phyloP scores from a whole-genome alignment of 2,797 vertebrate species.

The Strix occidentalis region DNA sequence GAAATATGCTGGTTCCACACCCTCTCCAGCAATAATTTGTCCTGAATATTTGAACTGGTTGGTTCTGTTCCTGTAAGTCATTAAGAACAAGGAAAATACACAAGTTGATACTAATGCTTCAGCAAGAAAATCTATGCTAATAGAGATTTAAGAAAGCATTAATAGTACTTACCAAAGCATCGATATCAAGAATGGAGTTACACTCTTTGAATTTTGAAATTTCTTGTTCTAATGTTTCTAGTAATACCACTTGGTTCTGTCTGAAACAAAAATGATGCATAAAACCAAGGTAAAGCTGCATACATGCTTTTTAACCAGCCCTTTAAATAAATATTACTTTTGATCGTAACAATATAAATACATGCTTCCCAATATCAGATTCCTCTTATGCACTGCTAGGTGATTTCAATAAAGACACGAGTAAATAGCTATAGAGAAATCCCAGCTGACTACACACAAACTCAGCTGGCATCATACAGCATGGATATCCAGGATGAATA shows the following conservation, averaged over 20 bases:
- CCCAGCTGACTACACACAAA: neutral
- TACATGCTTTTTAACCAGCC: neutral
- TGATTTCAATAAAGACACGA: neutral
- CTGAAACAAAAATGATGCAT: conserved; percentile 75
- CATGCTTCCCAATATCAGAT: neutral
- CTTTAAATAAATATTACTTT: neutral
- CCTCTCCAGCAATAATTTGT: neutral
- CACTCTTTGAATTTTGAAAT: conserved; percentile 95
- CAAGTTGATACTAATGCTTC: neutral
- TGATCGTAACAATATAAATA: neutral
- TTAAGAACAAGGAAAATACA: neutral
- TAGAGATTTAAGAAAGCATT: neutral
- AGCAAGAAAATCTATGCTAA: neutral
- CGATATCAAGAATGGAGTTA: conserved; percentile 88
- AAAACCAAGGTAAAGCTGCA: neutral
- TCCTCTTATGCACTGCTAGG: neutral
- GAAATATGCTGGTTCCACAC: neutral
- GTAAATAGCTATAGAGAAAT: neutral
- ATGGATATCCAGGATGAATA: neutral
- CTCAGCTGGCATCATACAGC: neutral
- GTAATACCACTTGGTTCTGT: conserved; percentile 92
- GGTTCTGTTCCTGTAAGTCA: neutral
- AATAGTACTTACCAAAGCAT: conserved; percentile 84
- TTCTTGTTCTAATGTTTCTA: conserved; percentile 96
- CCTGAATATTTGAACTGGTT: neutral